A percentile compares a stretch with the other conserved stretches of the same genome.
These are phyloP conservation scores for Phyllostomus discolor DNA, from an alignment of 2,113 vertebrate genomes.

Conservation along the genomic window DNA sequence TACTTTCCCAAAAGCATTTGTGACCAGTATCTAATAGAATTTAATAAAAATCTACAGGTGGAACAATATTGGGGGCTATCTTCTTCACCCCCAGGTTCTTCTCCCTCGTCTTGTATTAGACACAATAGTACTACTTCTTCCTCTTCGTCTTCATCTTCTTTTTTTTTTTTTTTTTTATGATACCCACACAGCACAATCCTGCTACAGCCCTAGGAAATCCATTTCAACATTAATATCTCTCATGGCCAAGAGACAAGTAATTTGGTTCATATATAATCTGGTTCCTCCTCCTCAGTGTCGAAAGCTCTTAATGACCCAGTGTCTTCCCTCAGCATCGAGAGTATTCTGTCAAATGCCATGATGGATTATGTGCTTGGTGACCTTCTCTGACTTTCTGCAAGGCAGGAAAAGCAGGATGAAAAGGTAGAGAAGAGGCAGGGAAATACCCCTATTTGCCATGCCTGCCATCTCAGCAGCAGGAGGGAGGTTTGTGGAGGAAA, in stretches of 20 bases:
- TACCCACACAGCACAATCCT: background rate
- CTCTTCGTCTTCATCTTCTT: background rate
- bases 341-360: conserved; percentile 58
- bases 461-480: background rate
- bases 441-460: background rate
- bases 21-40: background rate
- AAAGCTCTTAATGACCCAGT: conserved; percentile 50
- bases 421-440: background rate
- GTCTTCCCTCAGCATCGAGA: conserved; percentile 31
- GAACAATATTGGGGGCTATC: background rate
- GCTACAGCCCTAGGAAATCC: background rate
- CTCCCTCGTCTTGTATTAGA: background rate
- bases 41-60: background rate
- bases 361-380: conserved; percentile 51
- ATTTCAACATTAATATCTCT: conserved; percentile 43
- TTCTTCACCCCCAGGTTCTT: background rate
- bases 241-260: conserved; percentile 37
- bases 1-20: background rate
- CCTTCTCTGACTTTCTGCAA: conserved; percentile 53
- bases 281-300: conserved; percentile 28
- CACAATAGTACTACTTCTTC: background rate
- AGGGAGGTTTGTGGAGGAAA: background rate
- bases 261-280: conserved; percentile 55
- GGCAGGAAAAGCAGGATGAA: background rate
- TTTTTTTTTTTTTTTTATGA: background rate